Conservation (phyloP, 1,140 invertebrate species). For the Dendrolimus punctatus region DNA sequence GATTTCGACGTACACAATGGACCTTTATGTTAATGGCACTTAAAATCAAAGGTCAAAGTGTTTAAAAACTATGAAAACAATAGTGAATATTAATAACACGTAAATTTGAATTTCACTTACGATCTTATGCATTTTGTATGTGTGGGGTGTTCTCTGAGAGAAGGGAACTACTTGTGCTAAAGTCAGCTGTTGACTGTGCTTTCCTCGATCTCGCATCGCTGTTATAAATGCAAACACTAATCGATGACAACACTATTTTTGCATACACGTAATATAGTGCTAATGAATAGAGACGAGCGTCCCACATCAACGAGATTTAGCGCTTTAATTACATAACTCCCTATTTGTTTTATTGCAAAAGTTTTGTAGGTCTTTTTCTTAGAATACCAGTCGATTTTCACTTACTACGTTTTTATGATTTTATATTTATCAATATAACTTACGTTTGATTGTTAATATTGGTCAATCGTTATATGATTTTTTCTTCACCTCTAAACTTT, state of each 20-base stretch:
- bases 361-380: conserved; percentile 8
- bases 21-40: no score
- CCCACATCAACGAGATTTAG: conserved; percentile 26
- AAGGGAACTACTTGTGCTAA: conserved; percentile 22
- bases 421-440: conserved; percentile 1
- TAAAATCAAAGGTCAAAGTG: no score
- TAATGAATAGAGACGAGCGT: conserved; percentile 42
- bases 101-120: conserved; percentile 30
- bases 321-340: conserved; percentile 14
- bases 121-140: conserved; percentile 49
- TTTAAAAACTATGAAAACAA: no score
- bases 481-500: no score
- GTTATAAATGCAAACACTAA: conserved; percentile 46
- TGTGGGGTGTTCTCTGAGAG: conserved; percentile 18
- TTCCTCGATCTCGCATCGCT: conserved; percentile 8
- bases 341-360: conserved; percentile 18
- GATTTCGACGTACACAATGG: no score
- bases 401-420: conserved; percentile 2
- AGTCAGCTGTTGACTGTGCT: conserved; percentile 41
- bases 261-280: conserved; percentile 38
- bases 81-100: no score
- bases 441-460: conserved; percentile 2
- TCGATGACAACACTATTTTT: conserved; percentile 48
- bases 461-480: no score
- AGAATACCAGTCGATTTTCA: no score